Conservation (phyloP, 2,888 invertebrate genomes). For the Hypolimnas misippus region DNA sequence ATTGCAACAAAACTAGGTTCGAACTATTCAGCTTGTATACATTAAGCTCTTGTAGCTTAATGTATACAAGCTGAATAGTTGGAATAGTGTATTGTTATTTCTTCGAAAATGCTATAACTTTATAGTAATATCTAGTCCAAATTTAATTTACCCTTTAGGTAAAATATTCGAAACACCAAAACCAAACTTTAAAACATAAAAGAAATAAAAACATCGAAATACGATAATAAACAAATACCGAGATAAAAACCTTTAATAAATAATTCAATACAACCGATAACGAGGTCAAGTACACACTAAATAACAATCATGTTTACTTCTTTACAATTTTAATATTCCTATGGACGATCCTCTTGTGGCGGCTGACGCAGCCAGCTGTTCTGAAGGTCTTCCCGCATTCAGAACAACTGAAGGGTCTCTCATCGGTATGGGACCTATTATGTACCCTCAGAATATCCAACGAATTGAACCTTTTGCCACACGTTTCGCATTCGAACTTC, state of each 20-base stretch:
- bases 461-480: conserved; percentile 82
- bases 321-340: conserved; percentile 44
- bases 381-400: conserved; percentile 79
- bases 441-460: conserved; percentile 80
- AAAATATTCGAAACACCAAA: background rate
- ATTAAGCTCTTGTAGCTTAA: no score
- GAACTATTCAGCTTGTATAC: no score
- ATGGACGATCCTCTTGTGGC: conserved; percentile 76
- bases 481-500: conserved; percentile 78
- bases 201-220: conserved; percentile 17
- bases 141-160: background rate
- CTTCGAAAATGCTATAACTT: no score
- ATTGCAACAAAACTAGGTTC: no score
- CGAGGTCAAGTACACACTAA: conserved; percentile 43
- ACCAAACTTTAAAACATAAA: conserved; percentile 2
- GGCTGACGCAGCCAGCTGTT: conserved; percentile 77
- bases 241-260: conserved; percentile 45
- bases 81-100: no score
- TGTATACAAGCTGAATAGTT: no score
- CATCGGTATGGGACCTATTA: conserved; percentile 76
- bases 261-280: conserved; percentile 40
- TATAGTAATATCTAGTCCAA: no score
- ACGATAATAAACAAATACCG: conserved; percentile 26
- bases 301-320: conserved; percentile 35
- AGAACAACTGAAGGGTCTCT: conserved; percentile 72